These are phyloP conservation scores for Osmoderma eremita DNA, from an alignment of 2,888 invertebrate species.

Conservation along the genomic window DNA sequence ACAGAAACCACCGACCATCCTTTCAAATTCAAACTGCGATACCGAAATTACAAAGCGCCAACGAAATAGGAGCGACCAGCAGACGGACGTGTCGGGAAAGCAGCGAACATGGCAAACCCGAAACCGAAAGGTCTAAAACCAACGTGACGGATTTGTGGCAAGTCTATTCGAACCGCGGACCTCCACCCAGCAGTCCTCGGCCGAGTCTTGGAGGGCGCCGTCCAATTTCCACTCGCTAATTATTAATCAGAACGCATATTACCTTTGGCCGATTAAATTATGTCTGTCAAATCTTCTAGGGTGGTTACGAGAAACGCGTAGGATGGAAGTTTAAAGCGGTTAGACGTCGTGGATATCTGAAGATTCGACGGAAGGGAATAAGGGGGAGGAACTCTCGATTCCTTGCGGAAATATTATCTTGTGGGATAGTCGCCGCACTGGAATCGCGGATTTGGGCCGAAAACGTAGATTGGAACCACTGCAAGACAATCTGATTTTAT, in stretches of 20 bases:
- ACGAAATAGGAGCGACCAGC: background rate
- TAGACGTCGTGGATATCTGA: too few species aligned
- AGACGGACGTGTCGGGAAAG: background rate
- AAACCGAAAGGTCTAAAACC: background rate
- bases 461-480: too few species aligned
- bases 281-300: too few species aligned
- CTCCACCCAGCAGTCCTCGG: background rate
- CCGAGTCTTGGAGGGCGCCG: conserved; percentile 6
- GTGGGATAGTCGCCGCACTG: too few species aligned
- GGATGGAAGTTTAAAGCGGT: too few species aligned
- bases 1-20: too few species aligned
- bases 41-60: conserved; percentile 10
- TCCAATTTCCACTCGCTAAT: conserved; percentile 23
- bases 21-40: background rate
- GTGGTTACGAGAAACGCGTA: too few species aligned
- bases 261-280: conserved; percentile 22
- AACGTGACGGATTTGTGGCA: conserved; percentile 18
- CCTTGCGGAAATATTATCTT: too few species aligned
- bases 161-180: background rate
- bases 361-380: too few species aligned
- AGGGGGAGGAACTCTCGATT: too few species aligned
- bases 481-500: too few species aligned
- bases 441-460: too few species aligned
- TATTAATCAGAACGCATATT: conserved; percentile 33
- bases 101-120: background rate